A percentile compares a stretch with the other conserved stretches of the same genome.
Evolutionary conservation across 2,113 vertebrate genomes (phyloP).

Genomic region (Apteryx owenii): DNA sequence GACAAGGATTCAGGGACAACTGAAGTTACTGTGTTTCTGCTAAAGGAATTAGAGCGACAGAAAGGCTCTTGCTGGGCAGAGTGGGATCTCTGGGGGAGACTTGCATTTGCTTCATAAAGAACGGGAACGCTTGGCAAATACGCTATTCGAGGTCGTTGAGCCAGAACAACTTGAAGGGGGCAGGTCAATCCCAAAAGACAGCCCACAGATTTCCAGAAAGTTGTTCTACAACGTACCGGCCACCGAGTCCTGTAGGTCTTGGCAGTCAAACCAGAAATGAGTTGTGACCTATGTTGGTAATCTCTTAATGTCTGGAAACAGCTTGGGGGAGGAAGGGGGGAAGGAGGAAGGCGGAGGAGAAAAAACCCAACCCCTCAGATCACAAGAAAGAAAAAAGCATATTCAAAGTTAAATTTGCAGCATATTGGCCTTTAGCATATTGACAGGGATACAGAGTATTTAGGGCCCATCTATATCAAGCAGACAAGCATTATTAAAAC

Average conservation of each 20-base stretch:
- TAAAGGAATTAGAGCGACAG: constrained; percentile 48
- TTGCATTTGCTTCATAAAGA: constrained; percentile 31
- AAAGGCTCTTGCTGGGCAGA: constrained; percentile 22
- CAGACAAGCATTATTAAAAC: not conserved
- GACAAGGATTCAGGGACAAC: constrained; percentile 28
- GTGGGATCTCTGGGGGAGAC: not conserved
- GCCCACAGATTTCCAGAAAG: not conserved
- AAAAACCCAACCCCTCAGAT: not conserved
- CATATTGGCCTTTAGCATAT: not conserved
- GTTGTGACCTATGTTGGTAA: not conserved
- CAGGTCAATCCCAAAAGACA: not conserved
- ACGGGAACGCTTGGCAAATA: not conserved
- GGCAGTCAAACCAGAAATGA: not conserved
- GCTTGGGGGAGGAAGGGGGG: not conserved
- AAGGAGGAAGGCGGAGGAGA: not conserved
- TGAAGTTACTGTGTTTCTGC: constrained; percentile 42
- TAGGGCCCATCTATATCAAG: not conserved
- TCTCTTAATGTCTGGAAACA: not conserved
- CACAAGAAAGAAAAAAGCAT: not conserved
- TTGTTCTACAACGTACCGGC: not conserved
- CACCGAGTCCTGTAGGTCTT: accelerated
- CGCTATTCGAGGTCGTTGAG: not conserved
- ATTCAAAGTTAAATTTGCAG: not conserved
- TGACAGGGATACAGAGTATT: not conserved
- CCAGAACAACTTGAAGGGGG: not conserved